These are phyloP conservation scores for Horisme vitalbata DNA, from an alignment of 2,888 invertebrate species.

Conservation along the genomic window DNA sequence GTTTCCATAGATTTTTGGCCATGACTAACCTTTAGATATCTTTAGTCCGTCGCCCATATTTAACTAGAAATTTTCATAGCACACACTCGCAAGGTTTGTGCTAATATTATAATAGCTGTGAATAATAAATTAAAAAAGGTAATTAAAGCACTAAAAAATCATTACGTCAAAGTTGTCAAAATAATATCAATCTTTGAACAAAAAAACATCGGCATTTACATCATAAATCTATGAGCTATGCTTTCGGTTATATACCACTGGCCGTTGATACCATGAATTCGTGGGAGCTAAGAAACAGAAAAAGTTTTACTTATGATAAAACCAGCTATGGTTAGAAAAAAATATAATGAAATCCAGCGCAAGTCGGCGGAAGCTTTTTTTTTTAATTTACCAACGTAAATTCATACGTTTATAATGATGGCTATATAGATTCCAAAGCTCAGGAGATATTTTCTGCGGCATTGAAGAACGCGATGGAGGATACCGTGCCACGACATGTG, in stretches of 20 bases:
- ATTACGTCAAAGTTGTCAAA: constrained; percentile 78
- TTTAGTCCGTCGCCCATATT: constrained; percentile 70
- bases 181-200: constrained; percentile 59
- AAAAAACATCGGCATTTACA: constrained; percentile 51
- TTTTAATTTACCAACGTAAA: too few species aligned
- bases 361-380: too few species aligned
- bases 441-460: too few species aligned
- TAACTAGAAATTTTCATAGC: constrained; percentile 75
- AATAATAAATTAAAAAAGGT: constrained; percentile 67
- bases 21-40: constrained; percentile 62
- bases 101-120: constrained; percentile 59
- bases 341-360: too few species aligned
- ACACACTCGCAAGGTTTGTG: constrained; percentile 53
- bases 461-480: too few species aligned
- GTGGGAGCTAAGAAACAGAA: too few species aligned
- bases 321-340: too few species aligned
- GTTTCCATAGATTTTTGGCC: not conserved
- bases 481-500: too few species aligned
- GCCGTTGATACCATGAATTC: too few species aligned
- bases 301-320: too few species aligned
- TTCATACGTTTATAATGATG: too few species aligned
- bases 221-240: constrained; percentile 61
- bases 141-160: constrained; percentile 75
- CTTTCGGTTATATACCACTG: constrained; percentile 26
- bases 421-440: too few species aligned